phyloP scores from a whole-genome alignment of 2,113 vertebrate species.

The Mirounga angustirostris region DNA sequence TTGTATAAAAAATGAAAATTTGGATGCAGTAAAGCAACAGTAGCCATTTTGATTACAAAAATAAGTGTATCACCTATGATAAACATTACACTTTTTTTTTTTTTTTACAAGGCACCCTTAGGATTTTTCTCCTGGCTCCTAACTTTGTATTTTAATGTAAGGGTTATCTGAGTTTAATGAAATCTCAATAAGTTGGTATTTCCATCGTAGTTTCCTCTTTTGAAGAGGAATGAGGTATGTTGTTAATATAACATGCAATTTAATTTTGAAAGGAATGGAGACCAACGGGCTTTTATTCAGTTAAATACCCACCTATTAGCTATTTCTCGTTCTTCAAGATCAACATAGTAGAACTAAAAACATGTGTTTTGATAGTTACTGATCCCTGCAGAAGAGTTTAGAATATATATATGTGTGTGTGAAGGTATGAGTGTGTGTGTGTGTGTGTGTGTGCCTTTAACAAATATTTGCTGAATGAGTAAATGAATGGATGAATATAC shows the following conservation, averaged over 20 bases:
- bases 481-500: background rate
- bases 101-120: background rate
- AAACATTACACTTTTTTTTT: background rate
- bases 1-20: background rate
- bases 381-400: background rate
- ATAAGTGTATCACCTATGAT: background rate
- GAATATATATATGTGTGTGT: background rate
- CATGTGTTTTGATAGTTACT: background rate
- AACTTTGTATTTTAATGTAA: slow-evolving; percentile 32
- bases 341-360: slow-evolving; percentile 16
- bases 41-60: background rate
- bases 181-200: slow-evolving; percentile 34
- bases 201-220: background rate
- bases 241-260: background rate
- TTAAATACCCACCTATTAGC: slow-evolving; percentile 30
- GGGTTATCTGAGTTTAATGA: slow-evolving; percentile 46
- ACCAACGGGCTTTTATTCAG: slow-evolving; percentile 4
- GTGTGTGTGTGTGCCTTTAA: background rate
- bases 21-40: background rate
- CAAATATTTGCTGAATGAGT: slow-evolving; percentile 40
- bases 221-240: background rate
- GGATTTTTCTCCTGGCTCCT: background rate
- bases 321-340: slow-evolving; percentile 44
- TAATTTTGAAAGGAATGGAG: slow-evolving; percentile 23
- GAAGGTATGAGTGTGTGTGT: background rate